Conservation (phyloP, 2,113 vertebrate genomes). For the Bothrops jararaca region DNA sequence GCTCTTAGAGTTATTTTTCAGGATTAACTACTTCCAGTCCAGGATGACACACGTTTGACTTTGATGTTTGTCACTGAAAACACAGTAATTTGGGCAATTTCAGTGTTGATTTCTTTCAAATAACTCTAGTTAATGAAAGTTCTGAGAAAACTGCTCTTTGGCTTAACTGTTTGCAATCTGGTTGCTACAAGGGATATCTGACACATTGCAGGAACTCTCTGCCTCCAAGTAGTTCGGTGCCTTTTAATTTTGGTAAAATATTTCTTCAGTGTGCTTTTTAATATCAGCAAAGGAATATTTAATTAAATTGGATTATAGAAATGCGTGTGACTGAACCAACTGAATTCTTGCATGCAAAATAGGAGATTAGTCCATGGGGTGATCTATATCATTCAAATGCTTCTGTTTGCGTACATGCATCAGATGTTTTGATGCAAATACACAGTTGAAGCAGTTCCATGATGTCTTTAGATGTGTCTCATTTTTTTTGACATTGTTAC, state of each 20-base stretch:
- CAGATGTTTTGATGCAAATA: neutral
- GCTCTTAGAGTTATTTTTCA: neutral
- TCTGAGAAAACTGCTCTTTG: neutral
- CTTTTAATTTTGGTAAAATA: neutral
- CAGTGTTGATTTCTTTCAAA: neutral
- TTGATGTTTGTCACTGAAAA: neutral
- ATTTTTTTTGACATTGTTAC: neutral
- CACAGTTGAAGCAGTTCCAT: neutral
- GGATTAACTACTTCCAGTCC: neutral
- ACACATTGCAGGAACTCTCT: neutral
- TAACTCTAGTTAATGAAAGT: neutral
- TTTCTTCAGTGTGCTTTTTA: neutral
- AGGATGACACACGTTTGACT: neutral
- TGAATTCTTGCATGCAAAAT: neutral
- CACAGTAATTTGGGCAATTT: neutral
- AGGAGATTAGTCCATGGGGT: neutral
- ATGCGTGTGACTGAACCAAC: neutral
- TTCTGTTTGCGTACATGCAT: neutral
- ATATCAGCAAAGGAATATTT: neutral
- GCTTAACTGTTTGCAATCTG: neutral
- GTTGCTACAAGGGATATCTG: neutral
- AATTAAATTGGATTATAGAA: neutral
- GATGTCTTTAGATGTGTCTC: neutral
- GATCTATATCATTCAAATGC: neutral
- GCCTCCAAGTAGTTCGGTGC: neutral